Percentiles rank a stretch among this genome's conserved stretches.
Conservation (phyloP, 2,797 vertebrate genomes). For the Gambelia wislizenii region DNA sequence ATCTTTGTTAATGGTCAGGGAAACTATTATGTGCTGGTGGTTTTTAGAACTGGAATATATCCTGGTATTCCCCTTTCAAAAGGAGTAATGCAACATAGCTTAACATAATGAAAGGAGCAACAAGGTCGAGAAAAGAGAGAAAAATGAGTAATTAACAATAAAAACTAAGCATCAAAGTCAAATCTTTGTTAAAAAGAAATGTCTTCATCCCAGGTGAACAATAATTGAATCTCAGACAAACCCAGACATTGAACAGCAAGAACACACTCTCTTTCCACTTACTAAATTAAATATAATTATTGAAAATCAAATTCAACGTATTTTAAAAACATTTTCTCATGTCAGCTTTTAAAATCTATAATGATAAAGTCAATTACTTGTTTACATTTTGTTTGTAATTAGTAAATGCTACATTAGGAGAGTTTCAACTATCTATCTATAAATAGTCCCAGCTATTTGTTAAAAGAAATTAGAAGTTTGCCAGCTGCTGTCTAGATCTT, state of each 20-base stretch:
- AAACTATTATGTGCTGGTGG: too few relatives aligned
- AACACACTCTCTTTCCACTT: not conserved
- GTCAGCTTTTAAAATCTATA: not conserved
- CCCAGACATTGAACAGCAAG: not conserved
- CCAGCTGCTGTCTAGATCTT: slow-evolving; percentile 18
- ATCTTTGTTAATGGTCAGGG: not conserved
- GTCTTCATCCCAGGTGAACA: not conserved
- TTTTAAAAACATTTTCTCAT: not conserved
- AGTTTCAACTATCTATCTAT: not conserved
- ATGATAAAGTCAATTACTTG: not conserved
- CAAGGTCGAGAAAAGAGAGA: not conserved
- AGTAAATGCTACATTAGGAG: not conserved
- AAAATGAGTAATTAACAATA: not conserved
- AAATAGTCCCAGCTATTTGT: too few relatives aligned
- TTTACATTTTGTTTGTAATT: not conserved
- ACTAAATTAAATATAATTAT: not conserved
- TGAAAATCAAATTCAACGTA: not conserved
- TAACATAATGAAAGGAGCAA: not conserved
- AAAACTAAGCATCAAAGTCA: not conserved
- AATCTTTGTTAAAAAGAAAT: not conserved
- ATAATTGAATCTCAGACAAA: not conserved
- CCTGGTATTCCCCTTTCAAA: not conserved
- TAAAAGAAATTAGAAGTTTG: slow-evolving; percentile 22
- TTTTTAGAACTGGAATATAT: not conserved
- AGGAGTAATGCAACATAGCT: not conserved